These are phyloP conservation scores for Cephalopachus bancanus DNA, from an alignment of 2,797 vertebrate genomes.

Conservation along the genomic window DNA sequence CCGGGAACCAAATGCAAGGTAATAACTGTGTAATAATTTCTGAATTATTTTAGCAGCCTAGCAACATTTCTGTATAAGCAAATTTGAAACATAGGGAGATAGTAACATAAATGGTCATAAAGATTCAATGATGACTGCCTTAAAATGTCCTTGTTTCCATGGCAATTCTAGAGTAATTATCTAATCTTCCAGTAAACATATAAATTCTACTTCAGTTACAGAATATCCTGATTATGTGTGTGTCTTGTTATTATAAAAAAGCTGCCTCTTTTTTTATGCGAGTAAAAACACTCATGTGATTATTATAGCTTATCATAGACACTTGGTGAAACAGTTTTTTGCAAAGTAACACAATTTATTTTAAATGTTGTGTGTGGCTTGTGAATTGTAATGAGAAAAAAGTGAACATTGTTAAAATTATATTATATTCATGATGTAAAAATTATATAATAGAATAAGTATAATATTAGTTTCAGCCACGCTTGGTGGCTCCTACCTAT, in stretches of 20 bases:
- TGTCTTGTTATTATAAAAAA: conserved; percentile 48
- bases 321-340: conserved; percentile 62
- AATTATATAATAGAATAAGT: conserved; percentile 32
- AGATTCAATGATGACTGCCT: conserved; percentile 70
- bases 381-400: conserved; percentile 47
- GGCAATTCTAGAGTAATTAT: conserved; percentile 79
- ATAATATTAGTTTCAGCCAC: neutral
- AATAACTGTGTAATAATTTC: conserved; percentile 76
- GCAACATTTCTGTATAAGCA: conserved; percentile 64
- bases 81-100: conserved; percentile 72
- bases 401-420: conserved; percentile 55
- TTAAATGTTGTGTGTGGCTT: conserved; percentile 55
- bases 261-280: conserved; percentile 58
- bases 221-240: conserved; percentile 70
- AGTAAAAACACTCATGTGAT: conserved; percentile 35
- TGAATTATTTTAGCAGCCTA: conserved; percentile 74
- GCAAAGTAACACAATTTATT: conserved; percentile 65
- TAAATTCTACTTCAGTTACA: conserved; percentile 74
- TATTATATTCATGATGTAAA: neutral
- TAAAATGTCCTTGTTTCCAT: conserved; percentile 74
- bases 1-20: conserved; percentile 61
- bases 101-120: conserved; percentile 69
- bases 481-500: too few relatives aligned
- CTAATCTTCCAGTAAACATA: conserved; percentile 73
- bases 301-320: conserved; percentile 54